Percentiles rank a stretch among this genome's conserved stretches.
Conservation (phyloP, 2,113 vertebrate genomes). For the Dicaeum eximium region DNA sequence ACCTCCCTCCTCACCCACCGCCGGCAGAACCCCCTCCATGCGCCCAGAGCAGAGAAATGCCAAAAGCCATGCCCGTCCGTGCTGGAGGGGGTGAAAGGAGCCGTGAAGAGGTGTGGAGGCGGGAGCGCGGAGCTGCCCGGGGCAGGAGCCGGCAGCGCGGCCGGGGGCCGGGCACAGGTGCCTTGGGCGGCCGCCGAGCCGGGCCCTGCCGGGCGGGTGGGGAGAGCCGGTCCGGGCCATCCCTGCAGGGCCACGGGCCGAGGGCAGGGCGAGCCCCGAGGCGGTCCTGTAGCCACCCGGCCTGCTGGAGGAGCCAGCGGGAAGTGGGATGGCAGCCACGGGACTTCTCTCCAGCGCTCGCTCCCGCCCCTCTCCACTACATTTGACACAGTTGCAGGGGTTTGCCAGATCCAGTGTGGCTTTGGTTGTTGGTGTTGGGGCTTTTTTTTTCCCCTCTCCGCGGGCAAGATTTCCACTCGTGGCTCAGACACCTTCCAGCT, state of each 20-base stretch:
- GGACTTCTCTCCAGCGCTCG: too few species aligned
- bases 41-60: rapidly evolving
- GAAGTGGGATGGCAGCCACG: not conserved
- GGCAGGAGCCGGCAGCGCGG: not conserved
- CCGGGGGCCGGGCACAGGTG: slow-evolving; percentile 22
- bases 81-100: not conserved
- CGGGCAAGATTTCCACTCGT: not conserved
- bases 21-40: not conserved
- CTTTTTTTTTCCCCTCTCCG: not conserved
- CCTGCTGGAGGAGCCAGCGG: not conserved
- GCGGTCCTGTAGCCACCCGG: not conserved
- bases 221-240: not conserved
- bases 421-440: not conserved
- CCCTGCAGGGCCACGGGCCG: too few species aligned
- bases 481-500: not conserved
- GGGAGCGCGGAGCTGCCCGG: not conserved
- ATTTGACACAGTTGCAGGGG: too few species aligned
- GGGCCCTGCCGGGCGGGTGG: not conserved
- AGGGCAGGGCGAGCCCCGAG: not conserved
- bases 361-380: not conserved
- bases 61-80: rapidly evolving
- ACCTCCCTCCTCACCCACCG: not conserved
- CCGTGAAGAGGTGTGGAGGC: not conserved
- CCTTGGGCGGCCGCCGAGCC: not conserved
- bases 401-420: not conserved